phyloP scores from a whole-genome alignment of 2,113 vertebrate species.

The Dinomys branickii region DNA sequence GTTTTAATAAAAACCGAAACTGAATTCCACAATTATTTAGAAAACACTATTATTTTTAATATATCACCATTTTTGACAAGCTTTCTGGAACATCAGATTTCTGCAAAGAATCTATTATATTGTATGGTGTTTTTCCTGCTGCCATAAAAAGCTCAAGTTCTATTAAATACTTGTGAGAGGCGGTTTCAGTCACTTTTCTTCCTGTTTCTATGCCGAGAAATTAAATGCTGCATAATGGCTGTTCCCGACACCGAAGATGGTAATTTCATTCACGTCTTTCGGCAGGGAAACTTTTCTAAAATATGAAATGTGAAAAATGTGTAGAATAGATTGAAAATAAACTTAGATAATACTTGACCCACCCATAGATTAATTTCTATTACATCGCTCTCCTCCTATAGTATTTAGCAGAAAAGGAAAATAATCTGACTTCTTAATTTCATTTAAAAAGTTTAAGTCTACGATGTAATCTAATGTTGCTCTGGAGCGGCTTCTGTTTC shows the following conservation, averaged over 20 bases:
- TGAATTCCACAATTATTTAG: neutral
- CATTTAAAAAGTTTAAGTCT: neutral
- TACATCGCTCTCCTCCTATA: neutral
- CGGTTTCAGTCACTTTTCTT: neutral
- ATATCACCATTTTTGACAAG: neutral
- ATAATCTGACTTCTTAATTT: constrained; percentile 24
- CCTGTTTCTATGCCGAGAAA: neutral
- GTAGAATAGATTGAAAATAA: neutral
- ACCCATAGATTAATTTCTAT: neutral
- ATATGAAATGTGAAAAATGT: neutral
- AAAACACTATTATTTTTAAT: neutral
- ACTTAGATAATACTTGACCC: neutral
- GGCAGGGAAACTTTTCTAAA: neutral
- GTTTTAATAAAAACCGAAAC: neutral
- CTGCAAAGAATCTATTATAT: neutral
- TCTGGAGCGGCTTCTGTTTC: neutral
- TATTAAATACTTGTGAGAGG: neutral
- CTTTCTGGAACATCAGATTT: neutral
- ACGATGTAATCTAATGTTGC: neutral
- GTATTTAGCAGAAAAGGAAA: neutral
- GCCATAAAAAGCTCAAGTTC: neutral
- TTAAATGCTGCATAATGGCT: neutral
- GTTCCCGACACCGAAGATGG: neutral
- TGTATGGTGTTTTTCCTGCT: neutral
- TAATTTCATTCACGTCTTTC: neutral